These are phyloP conservation scores for Monopterus albus DNA, from an alignment of 2,113 vertebrate genomes.

Conservation along the genomic window DNA sequence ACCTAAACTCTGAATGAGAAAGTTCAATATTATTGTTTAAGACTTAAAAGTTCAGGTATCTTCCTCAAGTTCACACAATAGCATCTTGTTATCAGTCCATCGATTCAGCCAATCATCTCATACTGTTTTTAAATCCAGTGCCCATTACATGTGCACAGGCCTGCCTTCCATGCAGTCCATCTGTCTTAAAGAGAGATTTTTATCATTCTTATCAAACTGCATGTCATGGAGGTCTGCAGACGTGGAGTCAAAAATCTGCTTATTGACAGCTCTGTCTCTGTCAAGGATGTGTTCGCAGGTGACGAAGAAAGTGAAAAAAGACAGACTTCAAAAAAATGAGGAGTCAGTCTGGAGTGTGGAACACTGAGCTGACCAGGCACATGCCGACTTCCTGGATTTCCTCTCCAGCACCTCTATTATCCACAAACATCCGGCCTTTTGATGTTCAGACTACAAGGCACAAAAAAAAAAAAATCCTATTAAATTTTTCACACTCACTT, in stretches of 20 bases:
- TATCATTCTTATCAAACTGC: slow-evolving; percentile 17
- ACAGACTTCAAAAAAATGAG: slow-evolving; percentile 41
- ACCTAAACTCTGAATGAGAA: slow-evolving; percentile 22
- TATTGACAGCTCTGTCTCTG: slow-evolving; percentile 26
- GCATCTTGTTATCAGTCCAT: neutral
- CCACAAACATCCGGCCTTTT: slow-evolving; percentile 18
- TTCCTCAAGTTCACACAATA: neutral
- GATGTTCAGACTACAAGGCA: slow-evolving; percentile 32
- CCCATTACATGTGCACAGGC: neutral
- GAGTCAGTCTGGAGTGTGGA: slow-evolving; percentile 37
- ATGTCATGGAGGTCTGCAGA: slow-evolving; percentile 21
- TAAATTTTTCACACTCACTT: slow-evolving; percentile 18
- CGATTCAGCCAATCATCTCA: too few species aligned
- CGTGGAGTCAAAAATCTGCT: slow-evolving; percentile 9
- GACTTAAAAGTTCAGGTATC: neutral
- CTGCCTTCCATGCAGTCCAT: neutral
- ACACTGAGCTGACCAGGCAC: slow-evolving; percentile 34
- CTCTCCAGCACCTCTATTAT: slow-evolving; percentile 30
- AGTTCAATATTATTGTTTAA: slow-evolving; percentile 10
- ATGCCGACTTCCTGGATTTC: slow-evolving; percentile 27
- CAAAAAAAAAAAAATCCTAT: neutral
- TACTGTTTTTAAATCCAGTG: neutral
- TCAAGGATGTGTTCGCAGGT: slow-evolving; percentile 35
- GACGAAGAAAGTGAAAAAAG: too few species aligned
- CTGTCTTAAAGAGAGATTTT: slow-evolving; percentile 29